Evolutionary conservation across 2,888 invertebrate genomes (phyloP).

Genomic region (Cactoblastis cactorum): DNA sequence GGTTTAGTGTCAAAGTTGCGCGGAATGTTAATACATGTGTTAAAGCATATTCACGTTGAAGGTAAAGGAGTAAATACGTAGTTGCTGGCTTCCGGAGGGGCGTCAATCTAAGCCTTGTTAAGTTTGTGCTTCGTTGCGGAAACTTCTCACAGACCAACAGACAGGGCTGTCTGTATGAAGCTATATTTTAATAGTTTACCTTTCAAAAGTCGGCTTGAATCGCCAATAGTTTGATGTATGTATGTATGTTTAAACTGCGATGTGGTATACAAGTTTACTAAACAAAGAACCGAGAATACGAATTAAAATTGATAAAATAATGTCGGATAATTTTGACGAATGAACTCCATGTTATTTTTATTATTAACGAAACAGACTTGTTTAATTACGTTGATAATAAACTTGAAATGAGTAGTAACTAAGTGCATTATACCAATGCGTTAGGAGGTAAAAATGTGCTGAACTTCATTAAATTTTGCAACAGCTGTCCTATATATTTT

Average conservation of each 20-base stretch:
- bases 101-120: conserved; percentile 54
- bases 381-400: no score
- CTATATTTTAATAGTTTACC: conserved; percentile 10
- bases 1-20: background rate
- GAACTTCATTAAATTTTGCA: no score
- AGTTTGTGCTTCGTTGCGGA: conserved; percentile 55
- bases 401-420: no score
- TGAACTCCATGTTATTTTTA: no score
- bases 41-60: conserved; percentile 9
- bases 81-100: conserved; percentile 35
- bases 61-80: conserved; percentile 25
- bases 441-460: background rate
- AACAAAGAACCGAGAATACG: background rate
- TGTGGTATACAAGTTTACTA: no score
- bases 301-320: background rate
- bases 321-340: no score
- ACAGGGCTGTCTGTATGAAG: conserved; percentile 27
- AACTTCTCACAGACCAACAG: conserved; percentile 33
- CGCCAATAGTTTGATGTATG: background rate
- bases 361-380: no score
- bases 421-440: background rate
- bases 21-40: background rate
- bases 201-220: background rate
- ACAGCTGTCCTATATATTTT: background rate
- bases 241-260: background rate